Evolutionary conservation across 1,140 invertebrate genomes (phyloP).

Genomic region (Thaumetopoea pityocampa): DNA sequence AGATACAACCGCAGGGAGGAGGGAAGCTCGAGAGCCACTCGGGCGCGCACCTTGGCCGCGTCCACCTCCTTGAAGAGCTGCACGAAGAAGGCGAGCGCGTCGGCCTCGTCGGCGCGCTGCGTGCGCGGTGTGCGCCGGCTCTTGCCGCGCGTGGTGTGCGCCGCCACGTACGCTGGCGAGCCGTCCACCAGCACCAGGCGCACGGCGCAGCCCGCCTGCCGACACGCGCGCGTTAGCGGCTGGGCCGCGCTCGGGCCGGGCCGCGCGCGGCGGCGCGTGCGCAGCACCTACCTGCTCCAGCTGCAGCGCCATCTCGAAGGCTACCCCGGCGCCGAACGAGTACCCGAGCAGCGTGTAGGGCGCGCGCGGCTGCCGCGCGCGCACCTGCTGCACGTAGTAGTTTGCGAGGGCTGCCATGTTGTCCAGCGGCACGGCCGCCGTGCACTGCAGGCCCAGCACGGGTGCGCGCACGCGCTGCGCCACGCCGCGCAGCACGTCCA

Average conservation of each 20-base stretch:
- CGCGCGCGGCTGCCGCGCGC: conserved; percentile 85
- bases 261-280: neutral
- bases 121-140: conserved; percentile 69
- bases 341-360: conserved; percentile 94
- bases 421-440: conserved; percentile 82
- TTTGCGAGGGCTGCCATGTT: conserved; percentile 85
- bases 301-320: conserved; percentile 93
- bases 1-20: too few species aligned
- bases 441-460: conserved; percentile 94
- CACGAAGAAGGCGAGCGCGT: conserved; percentile 88
- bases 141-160: conserved; percentile 83
- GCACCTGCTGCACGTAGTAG: conserved; percentile 88
- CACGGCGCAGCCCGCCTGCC: conserved; percentile 75
- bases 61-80: conserved; percentile 88
- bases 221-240: neutral
- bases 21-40: too few species aligned
- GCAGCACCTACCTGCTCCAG: conserved; percentile 81
- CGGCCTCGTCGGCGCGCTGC: conserved; percentile 78
- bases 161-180: conserved; percentile 91
- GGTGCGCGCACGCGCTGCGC: conserved; percentile 83
- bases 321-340: conserved; percentile 94
- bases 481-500: conserved; percentile 81
- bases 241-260: neutral
- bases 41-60: conserved; percentile 80
- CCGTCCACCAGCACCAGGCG: conserved; percentile 93